These are phyloP conservation scores for Leuctra nigra DNA, from an alignment of 2,888 invertebrate species.

Conservation along the genomic window DNA sequence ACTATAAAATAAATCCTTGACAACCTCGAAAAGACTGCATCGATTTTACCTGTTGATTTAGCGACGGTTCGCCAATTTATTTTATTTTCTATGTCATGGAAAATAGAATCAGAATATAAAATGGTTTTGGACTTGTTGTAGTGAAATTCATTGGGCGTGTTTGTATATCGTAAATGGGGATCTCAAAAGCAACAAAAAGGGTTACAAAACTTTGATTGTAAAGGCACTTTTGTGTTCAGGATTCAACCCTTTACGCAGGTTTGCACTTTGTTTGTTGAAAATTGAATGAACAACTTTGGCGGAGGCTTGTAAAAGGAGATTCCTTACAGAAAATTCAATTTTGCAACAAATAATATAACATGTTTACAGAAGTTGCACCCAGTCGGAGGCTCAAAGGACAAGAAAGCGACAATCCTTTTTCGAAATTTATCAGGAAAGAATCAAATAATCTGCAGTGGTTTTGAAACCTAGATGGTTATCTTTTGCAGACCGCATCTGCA, in stretches of 20 bases:
- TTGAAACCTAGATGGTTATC: too few species aligned
- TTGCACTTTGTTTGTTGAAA: neutral
- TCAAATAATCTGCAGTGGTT: too few species aligned
- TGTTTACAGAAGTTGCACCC: conserved; percentile 1
- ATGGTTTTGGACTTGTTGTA: too few species aligned
- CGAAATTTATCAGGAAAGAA: too few species aligned
- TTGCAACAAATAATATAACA: neutral
- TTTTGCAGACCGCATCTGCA: too few species aligned
- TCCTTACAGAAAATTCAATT: conserved; percentile 3
- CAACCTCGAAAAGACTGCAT: neutral
- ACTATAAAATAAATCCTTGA: conserved; percentile 5
- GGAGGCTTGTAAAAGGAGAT: neutral
- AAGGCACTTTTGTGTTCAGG: neutral
- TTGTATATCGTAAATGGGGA: too few species aligned
- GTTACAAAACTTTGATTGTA: neutral
- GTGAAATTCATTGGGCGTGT: too few species aligned
- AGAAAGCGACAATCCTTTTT: too few species aligned
- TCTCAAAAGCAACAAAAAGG: too few species aligned
- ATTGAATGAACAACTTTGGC: too few species aligned
- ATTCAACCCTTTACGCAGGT: conserved; percentile 2
- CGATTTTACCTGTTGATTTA: conserved; percentile 3
- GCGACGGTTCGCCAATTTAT: neutral
- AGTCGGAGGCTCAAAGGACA: too few species aligned
- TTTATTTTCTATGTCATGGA: neutral
- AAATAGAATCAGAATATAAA: neutral